Evolutionary conservation across 2,888 invertebrate genomes (phyloP).

Genomic region (Rotaria socialis): DNA sequence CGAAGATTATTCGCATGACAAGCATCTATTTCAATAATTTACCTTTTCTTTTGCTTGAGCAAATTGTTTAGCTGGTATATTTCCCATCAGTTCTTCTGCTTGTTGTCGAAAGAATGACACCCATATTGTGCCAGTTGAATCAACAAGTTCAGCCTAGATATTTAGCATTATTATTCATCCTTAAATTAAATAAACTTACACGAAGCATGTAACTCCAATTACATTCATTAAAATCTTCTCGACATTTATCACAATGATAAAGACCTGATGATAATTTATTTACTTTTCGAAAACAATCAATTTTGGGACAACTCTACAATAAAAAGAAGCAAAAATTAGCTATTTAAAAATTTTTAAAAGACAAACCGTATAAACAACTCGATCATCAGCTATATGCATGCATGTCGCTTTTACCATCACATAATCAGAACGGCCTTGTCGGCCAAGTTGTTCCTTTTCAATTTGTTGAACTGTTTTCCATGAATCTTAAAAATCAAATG

Average conservation of each 20-base stretch:
- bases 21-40: background rate
- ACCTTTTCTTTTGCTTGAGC: background rate
- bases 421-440: constrained; percentile 73
- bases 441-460: constrained; percentile 67
- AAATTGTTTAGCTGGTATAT: constrained; percentile 67
- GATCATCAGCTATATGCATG: constrained; percentile 74
- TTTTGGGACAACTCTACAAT: constrained; percentile 72
- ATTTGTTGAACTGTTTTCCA: constrained; percentile 76
- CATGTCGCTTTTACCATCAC: constrained; percentile 75
- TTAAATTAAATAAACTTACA: background rate
- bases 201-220: constrained; percentile 65
- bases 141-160: constrained; percentile 75
- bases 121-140: constrained; percentile 82
- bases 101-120: constrained; percentile 80
- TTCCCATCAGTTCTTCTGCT: constrained; percentile 73
- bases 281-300: constrained; percentile 89
- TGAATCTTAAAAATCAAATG: constrained; percentile 49
- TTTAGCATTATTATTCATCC: background rate
- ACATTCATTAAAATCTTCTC: constrained; percentile 74
- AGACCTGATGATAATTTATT: constrained; percentile 79
- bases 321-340: background rate
- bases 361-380: constrained; percentile 72
- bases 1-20: too few species aligned
- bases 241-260: constrained; percentile 91
- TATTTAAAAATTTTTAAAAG: background rate